A percentile compares a stretch with the other conserved stretches of the same genome.
Evolutionary conservation across 2,113 vertebrate genomes (phyloP).

Genomic region (Pachypanchax playfairii): DNA sequence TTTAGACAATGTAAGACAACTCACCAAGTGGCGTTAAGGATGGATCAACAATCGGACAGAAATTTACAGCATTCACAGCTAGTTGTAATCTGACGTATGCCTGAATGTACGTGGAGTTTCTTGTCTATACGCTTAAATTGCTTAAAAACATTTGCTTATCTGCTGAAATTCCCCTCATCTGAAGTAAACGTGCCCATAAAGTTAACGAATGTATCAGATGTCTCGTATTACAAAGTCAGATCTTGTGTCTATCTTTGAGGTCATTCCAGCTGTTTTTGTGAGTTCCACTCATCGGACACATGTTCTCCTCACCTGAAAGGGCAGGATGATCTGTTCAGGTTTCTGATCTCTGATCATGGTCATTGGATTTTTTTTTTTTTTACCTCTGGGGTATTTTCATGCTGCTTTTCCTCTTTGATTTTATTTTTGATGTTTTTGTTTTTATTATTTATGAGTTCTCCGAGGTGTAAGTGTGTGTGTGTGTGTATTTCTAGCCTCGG

Average conservation of each 20-base stretch:
- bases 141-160: conserved; percentile 21
- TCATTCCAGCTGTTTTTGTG: conserved; percentile 53
- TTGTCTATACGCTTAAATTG: conserved; percentile 9
- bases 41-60: no score
- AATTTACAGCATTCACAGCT: no score
- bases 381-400: conserved; percentile 50
- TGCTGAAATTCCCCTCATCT: conserved; percentile 23
- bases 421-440: conserved; percentile 21
- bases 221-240: conserved; percentile 31
- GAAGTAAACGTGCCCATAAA: conserved; percentile 26
- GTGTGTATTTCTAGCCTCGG: conserved; percentile 29
- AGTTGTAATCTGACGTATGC: no score
- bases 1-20: no score
- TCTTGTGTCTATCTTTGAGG: conserved; percentile 57
- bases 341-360: conserved; percentile 47
- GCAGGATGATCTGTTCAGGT: conserved; percentile 37
- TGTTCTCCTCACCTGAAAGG: conserved; percentile 54
- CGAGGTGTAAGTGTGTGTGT: background rate
- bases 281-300: conserved; percentile 44
- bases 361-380: conserved; percentile 56
- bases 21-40: no score
- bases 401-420: conserved; percentile 66
- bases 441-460: conserved; percentile 68
- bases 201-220: conserved; percentile 40
- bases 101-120: conserved; percentile 10